Evolutionary conservation across 2,888 invertebrate genomes (phyloP).

Genomic region (Sphaeridia pumilis): DNA sequence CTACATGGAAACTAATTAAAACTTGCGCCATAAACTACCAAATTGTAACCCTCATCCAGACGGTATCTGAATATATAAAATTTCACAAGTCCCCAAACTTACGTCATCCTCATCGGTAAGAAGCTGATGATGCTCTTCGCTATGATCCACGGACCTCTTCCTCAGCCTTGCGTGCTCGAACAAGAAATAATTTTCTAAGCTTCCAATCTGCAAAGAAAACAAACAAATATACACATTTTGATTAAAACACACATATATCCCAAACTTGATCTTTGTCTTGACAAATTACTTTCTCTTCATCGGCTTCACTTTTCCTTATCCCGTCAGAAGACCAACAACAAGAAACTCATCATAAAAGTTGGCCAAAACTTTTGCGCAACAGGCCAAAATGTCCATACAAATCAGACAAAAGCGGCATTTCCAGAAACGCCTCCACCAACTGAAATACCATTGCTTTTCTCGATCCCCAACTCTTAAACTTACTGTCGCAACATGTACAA

Average conservation of each 20-base stretch:
- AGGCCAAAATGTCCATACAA: too few relatives aligned
- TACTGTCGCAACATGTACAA: too few relatives aligned
- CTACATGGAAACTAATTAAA: background rate
- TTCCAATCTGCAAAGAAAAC: constrained; percentile 69
- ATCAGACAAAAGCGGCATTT: too few relatives aligned
- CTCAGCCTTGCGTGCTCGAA: constrained; percentile 72
- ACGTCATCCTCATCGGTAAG: constrained; percentile 67
- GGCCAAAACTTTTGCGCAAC: too few relatives aligned
- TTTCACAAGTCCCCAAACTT: constrained; percentile 39
- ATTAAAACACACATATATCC: background rate
- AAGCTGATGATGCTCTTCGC: constrained; percentile 63
- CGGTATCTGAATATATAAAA: background rate
- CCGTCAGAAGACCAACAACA: too few relatives aligned
- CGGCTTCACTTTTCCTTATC: background rate
- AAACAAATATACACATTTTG: background rate
- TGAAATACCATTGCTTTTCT: too few relatives aligned
- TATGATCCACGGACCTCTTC: constrained; percentile 69
- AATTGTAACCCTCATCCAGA: background rate
- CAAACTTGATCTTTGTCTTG: too few relatives aligned
- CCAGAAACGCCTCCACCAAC: too few relatives aligned
- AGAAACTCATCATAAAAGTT: too few relatives aligned
- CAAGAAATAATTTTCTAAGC: constrained; percentile 71
- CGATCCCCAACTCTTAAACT: too few relatives aligned
- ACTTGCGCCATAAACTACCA: background rate
- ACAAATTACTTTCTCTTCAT: background rate